A percentile compares a stretch with the other conserved stretches of the same genome.
These are phyloP conservation scores for Achatina immaculata DNA, from an alignment of 1,140 invertebrate species.

Conservation along the genomic window DNA sequence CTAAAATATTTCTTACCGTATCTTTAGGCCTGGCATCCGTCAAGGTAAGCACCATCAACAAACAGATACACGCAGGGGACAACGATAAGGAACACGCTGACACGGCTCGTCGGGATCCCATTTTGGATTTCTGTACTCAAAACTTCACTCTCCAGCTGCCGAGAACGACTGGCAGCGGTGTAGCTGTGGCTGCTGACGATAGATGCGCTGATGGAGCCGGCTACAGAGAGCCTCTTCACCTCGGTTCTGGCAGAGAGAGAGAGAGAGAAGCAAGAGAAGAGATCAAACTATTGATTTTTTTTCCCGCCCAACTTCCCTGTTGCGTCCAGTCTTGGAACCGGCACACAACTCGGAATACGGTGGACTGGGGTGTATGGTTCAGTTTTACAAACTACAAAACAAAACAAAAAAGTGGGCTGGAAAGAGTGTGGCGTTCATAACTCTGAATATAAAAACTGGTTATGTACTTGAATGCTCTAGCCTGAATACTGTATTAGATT, in stretches of 20 bases:
- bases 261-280: background rate
- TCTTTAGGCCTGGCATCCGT: background rate
- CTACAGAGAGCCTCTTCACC: constrained; percentile 4
- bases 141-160: background rate
- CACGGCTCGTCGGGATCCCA: background rate
- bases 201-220: background rate
- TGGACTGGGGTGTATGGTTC: no score
- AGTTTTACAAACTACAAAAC: no score
- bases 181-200: background rate
- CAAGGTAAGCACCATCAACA: background rate
- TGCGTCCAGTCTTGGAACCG: background rate
- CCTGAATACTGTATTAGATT: no score
- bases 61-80: background rate
- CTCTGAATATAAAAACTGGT: no score
- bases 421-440: no score
- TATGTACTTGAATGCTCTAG: no score
- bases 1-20: background rate
- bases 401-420: no score
- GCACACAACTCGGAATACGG: background rate
- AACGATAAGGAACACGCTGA: background rate
- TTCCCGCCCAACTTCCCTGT: background rate
- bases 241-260: background rate
- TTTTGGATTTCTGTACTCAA: background rate
- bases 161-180: background rate
- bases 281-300: constrained; percentile 14